These are phyloP conservation scores for silkworm (Bombyx mori) DNA, from an alignment of 1,140 invertebrate species.

Conservation along the genomic window DNA sequence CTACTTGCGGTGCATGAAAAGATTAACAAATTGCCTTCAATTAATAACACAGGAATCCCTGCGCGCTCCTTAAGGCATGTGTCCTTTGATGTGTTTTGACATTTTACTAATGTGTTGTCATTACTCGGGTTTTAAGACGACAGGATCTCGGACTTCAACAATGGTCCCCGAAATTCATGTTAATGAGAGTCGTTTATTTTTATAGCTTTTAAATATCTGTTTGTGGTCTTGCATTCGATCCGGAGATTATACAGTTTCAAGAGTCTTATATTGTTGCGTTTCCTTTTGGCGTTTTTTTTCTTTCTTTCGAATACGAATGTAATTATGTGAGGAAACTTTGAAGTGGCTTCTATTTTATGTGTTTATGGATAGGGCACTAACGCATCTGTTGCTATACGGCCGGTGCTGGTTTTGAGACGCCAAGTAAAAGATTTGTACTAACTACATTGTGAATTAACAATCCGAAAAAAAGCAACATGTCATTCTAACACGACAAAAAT, in stretches of 20 bases:
- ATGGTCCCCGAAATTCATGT: constrained; percentile 42
- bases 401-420: no score
- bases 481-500: no score
- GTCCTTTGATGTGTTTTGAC: constrained; percentile 68
- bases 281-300: no score
- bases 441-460: no score
- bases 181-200: constrained; percentile 68
- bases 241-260: constrained; percentile 35
- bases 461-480: no score
- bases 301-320: no score
- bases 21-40: constrained; percentile 59
- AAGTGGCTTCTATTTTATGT: no score
- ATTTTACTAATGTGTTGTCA: constrained; percentile 64
- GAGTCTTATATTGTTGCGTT: no score
- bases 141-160: constrained; percentile 41
- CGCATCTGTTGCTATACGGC: no score
- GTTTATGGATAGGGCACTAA: no score
- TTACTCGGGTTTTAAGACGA: constrained; percentile 46
- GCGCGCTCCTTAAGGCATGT: constrained; percentile 30
- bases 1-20: constrained; percentile 48
- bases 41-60: constrained; percentile 51
- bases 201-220: constrained; percentile 58
- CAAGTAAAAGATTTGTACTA: no score
- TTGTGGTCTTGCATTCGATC: constrained; percentile 47
- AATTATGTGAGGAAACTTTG: no score